These are phyloP conservation scores for Cyclopterus lumpus DNA, from an alignment of 2,797 vertebrate species.

Conservation along the genomic window DNA sequence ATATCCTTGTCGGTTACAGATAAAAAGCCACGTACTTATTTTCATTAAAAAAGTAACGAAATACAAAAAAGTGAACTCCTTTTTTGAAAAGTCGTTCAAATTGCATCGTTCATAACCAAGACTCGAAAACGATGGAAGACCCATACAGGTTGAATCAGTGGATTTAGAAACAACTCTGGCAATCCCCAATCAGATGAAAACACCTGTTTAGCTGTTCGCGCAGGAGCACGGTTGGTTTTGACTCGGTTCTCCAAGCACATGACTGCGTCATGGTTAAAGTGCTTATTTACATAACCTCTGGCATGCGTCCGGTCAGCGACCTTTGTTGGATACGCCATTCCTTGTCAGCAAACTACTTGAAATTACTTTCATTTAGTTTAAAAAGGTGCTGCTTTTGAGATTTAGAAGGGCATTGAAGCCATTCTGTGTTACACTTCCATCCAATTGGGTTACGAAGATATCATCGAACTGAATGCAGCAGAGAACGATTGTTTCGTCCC, in stretches of 20 bases:
- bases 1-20: constrained; percentile 36
- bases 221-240: not conserved
- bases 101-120: constrained; percentile 33
- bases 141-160: not conserved
- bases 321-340: not conserved
- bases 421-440: not conserved
- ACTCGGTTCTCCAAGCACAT: no score
- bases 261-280: not conserved
- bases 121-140: not conserved
- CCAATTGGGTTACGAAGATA: not conserved
- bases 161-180: not conserved
- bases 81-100: constrained; percentile 20
- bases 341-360: not conserved
- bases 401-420: not conserved
- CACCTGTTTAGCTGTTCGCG: not conserved
- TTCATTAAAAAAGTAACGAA: constrained; percentile 46
- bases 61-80: constrained; percentile 22
- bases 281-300: not conserved
- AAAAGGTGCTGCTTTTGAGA: not conserved
- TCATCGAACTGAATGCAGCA: not conserved
- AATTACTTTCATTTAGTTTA: not conserved
- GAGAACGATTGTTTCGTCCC: not conserved
- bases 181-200: not conserved
- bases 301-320: not conserved
- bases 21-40: constrained; percentile 14